A percentile compares a stretch with the other conserved stretches of the same genome.
Conservation (phyloP, 2,797 vertebrate genomes). For the Tokudaia tokunoshimensis region DNA sequence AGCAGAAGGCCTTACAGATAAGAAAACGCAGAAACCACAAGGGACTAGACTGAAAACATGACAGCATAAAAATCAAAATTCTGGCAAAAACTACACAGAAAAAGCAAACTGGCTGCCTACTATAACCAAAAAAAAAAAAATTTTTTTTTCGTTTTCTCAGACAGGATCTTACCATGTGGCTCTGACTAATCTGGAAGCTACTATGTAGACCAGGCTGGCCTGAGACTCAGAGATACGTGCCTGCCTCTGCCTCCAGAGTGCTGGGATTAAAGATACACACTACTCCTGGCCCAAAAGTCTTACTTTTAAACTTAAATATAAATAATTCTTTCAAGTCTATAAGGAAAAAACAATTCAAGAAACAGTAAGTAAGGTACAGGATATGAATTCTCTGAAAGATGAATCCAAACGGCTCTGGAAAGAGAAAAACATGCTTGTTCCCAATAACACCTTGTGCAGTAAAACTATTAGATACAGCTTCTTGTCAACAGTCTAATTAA, state of each 20-base stretch:
- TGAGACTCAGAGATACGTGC: background rate
- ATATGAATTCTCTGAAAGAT: background rate
- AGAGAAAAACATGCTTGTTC: background rate
- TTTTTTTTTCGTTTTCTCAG: background rate
- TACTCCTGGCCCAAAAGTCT: background rate
- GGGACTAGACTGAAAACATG: background rate
- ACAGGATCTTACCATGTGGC: background rate
- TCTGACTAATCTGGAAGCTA: background rate
- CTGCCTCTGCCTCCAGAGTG: too few species aligned
- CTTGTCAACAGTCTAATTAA: background rate
- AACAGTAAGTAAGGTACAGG: background rate
- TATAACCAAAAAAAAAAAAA: background rate
- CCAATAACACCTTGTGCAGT: background rate
- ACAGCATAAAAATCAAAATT: slow-evolving; percentile 4
- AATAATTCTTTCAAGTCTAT: background rate
- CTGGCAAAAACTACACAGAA: background rate
- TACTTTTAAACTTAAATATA: background rate
- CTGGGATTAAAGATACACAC: background rate
- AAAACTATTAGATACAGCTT: background rate
- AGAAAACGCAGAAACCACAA: slow-evolving; percentile 31
- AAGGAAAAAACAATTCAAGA: slow-evolving; percentile 40
- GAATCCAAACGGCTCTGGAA: slow-evolving; percentile 34
- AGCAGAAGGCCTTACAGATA: background rate
- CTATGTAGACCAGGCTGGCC: background rate
- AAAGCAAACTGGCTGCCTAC: background rate